phyloP scores from a whole-genome alignment of 2,113 vertebrate genomes.

The Mastomys natalensis region DNA sequence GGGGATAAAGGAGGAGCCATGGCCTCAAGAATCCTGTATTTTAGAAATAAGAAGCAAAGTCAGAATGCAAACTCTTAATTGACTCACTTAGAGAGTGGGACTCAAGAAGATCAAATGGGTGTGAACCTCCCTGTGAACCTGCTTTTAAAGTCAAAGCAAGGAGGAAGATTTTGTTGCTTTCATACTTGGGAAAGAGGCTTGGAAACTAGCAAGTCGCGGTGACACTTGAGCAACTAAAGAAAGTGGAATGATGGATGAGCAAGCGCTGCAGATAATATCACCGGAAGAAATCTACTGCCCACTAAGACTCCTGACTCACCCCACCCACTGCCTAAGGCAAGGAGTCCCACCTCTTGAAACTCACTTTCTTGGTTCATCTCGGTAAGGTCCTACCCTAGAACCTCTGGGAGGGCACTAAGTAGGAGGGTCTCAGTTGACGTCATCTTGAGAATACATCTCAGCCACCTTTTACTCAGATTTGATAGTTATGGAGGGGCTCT shows the following conservation, averaged over 20 bases:
- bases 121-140: not conserved
- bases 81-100: not conserved
- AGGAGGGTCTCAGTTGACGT: not conserved
- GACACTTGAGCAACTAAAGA: conserved; percentile 2
- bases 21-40: not conserved
- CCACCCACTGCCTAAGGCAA: too few relatives aligned
- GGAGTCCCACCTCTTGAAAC: not conserved
- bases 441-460: not conserved
- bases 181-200: not conserved
- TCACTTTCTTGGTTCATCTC: not conserved
- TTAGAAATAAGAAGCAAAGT: not conserved
- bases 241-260: not conserved
- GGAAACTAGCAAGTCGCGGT: not conserved
- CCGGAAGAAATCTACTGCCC: not conserved
- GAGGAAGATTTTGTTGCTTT: not conserved
- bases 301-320: accelerated
- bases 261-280: not conserved
- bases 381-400: not conserved
- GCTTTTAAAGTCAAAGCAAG: not conserved
- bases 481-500: not conserved
- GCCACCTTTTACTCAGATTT: not conserved
- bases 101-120: not conserved
- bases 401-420: not conserved
- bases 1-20: not conserved
- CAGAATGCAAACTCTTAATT: not conserved